phyloP scores from a whole-genome alignment of 2,888 invertebrate genomes.

The Aporophyla nigra region DNA sequence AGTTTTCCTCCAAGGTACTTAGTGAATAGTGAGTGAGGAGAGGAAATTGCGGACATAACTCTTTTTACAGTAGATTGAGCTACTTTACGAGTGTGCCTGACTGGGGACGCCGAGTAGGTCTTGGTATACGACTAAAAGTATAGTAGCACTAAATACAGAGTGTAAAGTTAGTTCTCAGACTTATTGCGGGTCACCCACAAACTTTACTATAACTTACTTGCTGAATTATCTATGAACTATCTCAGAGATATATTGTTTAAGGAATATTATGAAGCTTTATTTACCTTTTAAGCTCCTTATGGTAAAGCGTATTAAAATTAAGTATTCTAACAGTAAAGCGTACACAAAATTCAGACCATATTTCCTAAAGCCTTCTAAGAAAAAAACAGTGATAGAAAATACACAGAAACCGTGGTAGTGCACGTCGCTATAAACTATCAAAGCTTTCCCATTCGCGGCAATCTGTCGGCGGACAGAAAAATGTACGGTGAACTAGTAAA shows the following conservation, averaged over 20 bases:
- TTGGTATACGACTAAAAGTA: slow-evolving; percentile 23
- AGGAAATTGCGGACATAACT: slow-evolving; percentile 62
- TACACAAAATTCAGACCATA: slow-evolving; percentile 19
- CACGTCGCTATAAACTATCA: slow-evolving; percentile 63
- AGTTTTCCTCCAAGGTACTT: slow-evolving; percentile 52
- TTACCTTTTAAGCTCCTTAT: background rate
- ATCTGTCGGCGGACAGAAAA: slow-evolving; percentile 60
- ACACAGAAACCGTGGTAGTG: slow-evolving; percentile 54
- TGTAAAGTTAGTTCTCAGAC: slow-evolving; percentile 52
- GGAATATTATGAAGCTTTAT: slow-evolving; percentile 12
- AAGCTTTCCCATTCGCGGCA: slow-evolving; percentile 53
- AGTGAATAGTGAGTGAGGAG: slow-evolving; percentile 54
- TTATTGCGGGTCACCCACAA: slow-evolving; percentile 46
- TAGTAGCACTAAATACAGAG: slow-evolving; percentile 43
- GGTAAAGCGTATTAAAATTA: slow-evolving; percentile 1
- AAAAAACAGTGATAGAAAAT: slow-evolving; percentile 41
- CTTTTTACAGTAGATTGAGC: slow-evolving; percentile 65
- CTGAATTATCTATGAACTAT: slow-evolving; percentile 42
- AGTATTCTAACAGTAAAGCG: background rate
- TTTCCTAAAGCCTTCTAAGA: slow-evolving; percentile 17
- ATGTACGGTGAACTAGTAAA: slow-evolving; percentile 45
- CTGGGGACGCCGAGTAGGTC: slow-evolving; percentile 30
- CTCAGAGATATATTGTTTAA: slow-evolving; percentile 9
- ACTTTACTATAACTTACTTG: slow-evolving; percentile 22
- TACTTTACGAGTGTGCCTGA: slow-evolving; percentile 49